Evolutionary conservation across 2,113 vertebrate genomes (phyloP).

Genomic region (Nycticorax nycticorax): DNA sequence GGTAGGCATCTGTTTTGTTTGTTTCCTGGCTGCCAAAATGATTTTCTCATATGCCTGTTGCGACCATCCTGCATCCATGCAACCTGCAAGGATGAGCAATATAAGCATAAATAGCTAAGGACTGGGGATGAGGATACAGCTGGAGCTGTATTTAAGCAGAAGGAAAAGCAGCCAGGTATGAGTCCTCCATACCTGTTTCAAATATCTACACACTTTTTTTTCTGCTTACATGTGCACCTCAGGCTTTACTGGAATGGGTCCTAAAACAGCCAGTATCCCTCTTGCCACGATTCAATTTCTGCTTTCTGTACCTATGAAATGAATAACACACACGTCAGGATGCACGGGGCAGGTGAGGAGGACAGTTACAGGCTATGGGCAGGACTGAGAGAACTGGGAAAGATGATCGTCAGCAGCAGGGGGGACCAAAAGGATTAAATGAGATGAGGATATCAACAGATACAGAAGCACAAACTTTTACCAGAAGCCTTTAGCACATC

Average conservation of each 20-base stretch:
- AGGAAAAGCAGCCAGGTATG: neutral
- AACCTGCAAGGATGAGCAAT: neutral
- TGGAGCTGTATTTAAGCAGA: neutral
- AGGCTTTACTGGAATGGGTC: neutral
- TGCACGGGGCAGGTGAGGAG: neutral
- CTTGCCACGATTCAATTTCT: neutral
- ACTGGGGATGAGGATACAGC: neutral
- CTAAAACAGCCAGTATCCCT: neutral
- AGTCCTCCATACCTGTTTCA: neutral
- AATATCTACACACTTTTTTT: neutral
- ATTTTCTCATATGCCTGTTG: neutral
- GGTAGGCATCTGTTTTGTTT: neutral
- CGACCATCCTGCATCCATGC: neutral
- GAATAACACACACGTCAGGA: rapidly evolving
- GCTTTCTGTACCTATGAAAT: neutral
- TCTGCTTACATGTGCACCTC: neutral
- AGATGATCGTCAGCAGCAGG: neutral
- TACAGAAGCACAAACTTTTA: neutral
- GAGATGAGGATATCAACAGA: neutral
- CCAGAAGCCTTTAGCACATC: neutral
- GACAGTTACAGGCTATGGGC: too few relatives aligned
- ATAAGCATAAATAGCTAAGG: neutral
- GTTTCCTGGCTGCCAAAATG: neutral
- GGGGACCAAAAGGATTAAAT: neutral
- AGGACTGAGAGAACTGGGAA: neutral